These are phyloP conservation scores for Formica aserva DNA, from an alignment of 2,888 invertebrate species.

Conservation along the genomic window DNA sequence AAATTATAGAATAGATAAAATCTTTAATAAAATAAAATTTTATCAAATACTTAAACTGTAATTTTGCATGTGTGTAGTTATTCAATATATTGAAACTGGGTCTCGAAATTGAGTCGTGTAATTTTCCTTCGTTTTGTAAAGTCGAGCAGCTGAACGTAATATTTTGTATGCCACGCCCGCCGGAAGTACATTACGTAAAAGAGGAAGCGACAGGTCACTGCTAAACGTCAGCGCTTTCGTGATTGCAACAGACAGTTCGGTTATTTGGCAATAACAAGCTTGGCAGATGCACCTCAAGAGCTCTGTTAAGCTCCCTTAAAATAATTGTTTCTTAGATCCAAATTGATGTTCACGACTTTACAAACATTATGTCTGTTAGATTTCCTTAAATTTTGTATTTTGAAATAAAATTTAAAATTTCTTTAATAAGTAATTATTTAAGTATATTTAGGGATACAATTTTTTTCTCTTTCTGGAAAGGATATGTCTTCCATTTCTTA, in stretches of 20 bases:
- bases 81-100: slow-evolving; percentile 1
- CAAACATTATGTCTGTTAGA: slow-evolving; percentile 4
- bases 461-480: not conserved
- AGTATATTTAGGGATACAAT: not conserved
- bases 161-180: not conserved
- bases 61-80: not conserved
- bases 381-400: not conserved
- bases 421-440: not conserved
- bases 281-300: slow-evolving; percentile 64
- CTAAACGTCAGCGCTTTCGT: slow-evolving; percentile 58
- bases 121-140: slow-evolving; percentile 35
- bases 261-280: slow-evolving; percentile 64
- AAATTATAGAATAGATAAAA: not conserved
- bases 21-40: slow-evolving; percentile 1
- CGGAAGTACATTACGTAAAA: slow-evolving; percentile 52
- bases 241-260: slow-evolving; percentile 62
- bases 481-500: not conserved
- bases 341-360: slow-evolving; percentile 17
- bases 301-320: slow-evolving; percentile 58
- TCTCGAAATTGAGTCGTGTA: slow-evolving; percentile 8
- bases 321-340: slow-evolving; percentile 65
- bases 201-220: slow-evolving; percentile 56
- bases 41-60: not conserved
- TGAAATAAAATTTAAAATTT: not conserved
- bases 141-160: slow-evolving; percentile 37